Evolutionary conservation across 2,888 invertebrate species (phyloP), one percentile per base, ranked within the genome.

Genomic region (Melinaea menophilus): DNA sequence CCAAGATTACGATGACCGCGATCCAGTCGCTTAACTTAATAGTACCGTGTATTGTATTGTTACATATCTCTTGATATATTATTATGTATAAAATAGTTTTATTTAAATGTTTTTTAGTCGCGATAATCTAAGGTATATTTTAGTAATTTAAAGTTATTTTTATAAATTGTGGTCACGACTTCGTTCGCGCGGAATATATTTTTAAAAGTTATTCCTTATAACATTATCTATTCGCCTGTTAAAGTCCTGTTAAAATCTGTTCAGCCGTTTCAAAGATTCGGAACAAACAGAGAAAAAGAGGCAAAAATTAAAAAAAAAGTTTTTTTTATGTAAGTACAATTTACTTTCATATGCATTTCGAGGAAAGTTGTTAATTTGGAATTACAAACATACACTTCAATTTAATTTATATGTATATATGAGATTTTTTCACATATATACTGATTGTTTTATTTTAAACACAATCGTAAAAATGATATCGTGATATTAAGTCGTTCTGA

Each of bases 1-100:
- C 89, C 90, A 88, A 90, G 90, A 90, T 90, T 90, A 90, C 87
- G 89, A 89, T 90, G 90, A 90, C 90, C 88, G 84, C 86, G 85
- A 86, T 83, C 86, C 85, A 88, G 84, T 88, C 88, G 86, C 87
- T 88, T 87, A 86, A 86, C 83, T 86, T 85, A 86, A 86, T 85
- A 80, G 81, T 82, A 73, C 66, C 72, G 65, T 73, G 71, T 70
- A 74, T 63, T 71, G 67, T 72, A 59, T 63, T 61, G 12, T 46
- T 46, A 46, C 46, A 46, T n/a, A n/a, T 46, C 46, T 46, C 46
- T 46, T 46, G 46, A 46, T 46, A 46, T 9, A 46, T 46, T 46
- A 11, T n/a, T n/a, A 12, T 12, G 5, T 2, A 46, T n/a, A n/a
- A n/a, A n/a, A n/a, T 46, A 46, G 11, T 46, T 46, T n/a, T n/a